These are phyloP conservation scores for Heliconius hortense DNA, from an alignment of 2,888 invertebrate species.

Conservation along the genomic window DNA sequence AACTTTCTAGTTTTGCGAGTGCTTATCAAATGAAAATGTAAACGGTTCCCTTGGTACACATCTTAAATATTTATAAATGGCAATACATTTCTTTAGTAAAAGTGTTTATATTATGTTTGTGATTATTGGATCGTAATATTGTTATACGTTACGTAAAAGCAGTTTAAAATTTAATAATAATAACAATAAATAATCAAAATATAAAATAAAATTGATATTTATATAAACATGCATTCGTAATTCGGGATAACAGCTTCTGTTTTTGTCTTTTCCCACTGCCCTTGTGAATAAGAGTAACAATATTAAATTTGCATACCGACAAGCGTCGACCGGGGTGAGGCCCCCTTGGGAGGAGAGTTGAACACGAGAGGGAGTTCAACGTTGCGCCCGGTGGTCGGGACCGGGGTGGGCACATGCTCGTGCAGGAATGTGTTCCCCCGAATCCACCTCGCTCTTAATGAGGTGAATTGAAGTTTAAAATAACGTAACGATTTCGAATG, in stretches of 20 bases:
- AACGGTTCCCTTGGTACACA: conserved; percentile 21
- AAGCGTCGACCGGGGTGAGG: conserved; percentile 44
- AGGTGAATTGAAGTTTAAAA: conserved; percentile 45
- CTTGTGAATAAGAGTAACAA: conserved; percentile 77
- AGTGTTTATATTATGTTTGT: neutral
- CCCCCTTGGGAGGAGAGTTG: conserved; percentile 37
- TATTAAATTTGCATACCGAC: conserved; percentile 77
- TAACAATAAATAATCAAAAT: neutral
- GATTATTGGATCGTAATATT: neutral
- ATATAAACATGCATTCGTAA: neutral
- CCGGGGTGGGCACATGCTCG: conserved; percentile 54
- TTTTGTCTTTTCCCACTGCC: conserved; percentile 61
- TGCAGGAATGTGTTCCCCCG: conserved; percentile 72
- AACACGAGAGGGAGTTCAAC: conserved; percentile 52
- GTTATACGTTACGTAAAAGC: neutral
- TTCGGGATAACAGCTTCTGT: conserved; percentile 12
- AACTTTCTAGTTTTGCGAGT: conserved; percentile 39
- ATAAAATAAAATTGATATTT: neutral
- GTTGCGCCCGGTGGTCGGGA: conserved; percentile 47
- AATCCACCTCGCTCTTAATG: conserved; percentile 48
- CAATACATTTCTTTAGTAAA: neutral
- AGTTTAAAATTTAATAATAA: neutral
- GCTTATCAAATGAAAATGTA: conserved; percentile 37
- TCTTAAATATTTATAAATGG: neutral
- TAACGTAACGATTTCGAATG: conserved; percentile 30